Evolutionary conservation across 2,888 invertebrate species (phyloP), one percentile per base, ranked within the genome.

Genomic region (Dorcus parallelipipedus): DNA sequence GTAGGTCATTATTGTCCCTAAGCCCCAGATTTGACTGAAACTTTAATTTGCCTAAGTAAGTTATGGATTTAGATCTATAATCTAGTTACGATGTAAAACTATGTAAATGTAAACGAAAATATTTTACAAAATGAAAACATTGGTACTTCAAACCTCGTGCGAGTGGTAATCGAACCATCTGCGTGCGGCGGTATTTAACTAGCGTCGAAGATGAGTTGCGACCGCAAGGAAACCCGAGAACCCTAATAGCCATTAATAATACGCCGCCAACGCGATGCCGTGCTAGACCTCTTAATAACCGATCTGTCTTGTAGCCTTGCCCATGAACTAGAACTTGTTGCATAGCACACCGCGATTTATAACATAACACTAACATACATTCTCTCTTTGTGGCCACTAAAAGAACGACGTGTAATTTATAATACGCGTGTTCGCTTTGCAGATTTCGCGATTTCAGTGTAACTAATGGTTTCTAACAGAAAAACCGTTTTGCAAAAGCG

Each of bases 221-320:
- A 52, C 56, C 59, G 55, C 49, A 59, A 59, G 55, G 55, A 56
- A 59, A 59, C 59, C 56, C 49, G 55, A 59, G 59, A 54, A 59
- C 59, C 55, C 65, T 75, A 74, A 75, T 75, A 73, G 73, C 73
- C 74, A 75, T 75, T 75, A 75, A 75, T 75, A 74, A 75, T 68
- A 69, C 67, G 69, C 73, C 74, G 73, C 74, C 74, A 74, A 74
- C 74, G 74, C 73, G 68, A 69, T 70, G 69, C 71, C 70, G 73
- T 72, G 73, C 73, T 71, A 73, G 73, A 73, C 74, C 73, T 73
- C 73, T 73, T 73, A 73, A 73, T 73, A 73, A 73, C 71, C 73
- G 71, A 73, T 72, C 70, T 67, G 70, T 71, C 71, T 70, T 67
- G 65, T 64, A 60, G 57, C 62, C 60, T 63, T 67, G 67, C 63